Evolutionary conservation across 2,797 vertebrate species (phyloP).

Genomic region (Myotis myotis): DNA sequence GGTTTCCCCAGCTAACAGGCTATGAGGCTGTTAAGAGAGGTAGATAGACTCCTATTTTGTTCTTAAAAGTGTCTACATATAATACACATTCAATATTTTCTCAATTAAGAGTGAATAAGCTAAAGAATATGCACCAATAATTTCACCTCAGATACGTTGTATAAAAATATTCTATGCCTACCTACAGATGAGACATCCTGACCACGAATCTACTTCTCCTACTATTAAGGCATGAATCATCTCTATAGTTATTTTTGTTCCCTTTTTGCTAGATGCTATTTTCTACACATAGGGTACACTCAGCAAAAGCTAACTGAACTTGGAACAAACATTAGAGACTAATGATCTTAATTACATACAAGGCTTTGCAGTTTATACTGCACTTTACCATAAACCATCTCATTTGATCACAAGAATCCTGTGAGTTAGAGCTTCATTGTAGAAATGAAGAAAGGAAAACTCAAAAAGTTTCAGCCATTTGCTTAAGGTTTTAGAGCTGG

Average conservation of each 20-base stretch:
- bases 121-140: conserved; percentile 30
- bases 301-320: conserved; percentile 11
- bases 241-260: neutral
- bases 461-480: conserved; percentile 46
- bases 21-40: neutral
- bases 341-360: conserved; percentile 9
- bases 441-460: conserved; percentile 44
- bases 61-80: conserved; percentile 34
- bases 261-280: conserved; percentile 49
- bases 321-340: conserved; percentile 43
- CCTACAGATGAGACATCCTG: neutral
- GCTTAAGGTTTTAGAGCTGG: conserved; percentile 26
- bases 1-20: neutral
- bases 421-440: conserved; percentile 23
- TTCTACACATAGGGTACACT: conserved; percentile 17
- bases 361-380: conserved; percentile 16
- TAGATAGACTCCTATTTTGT: conserved; percentile 24
- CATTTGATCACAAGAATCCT: conserved; percentile 49
- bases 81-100: conserved; percentile 34
- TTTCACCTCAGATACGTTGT: conserved; percentile 2
- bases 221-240: neutral
- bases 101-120: conserved; percentile 31
- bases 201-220: neutral
- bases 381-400: neutral
- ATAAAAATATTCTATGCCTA: conserved; percentile 35